These are phyloP conservation scores for Odontomyia ornata DNA, from an alignment of 2,888 invertebrate species.

Conservation along the genomic window DNA sequence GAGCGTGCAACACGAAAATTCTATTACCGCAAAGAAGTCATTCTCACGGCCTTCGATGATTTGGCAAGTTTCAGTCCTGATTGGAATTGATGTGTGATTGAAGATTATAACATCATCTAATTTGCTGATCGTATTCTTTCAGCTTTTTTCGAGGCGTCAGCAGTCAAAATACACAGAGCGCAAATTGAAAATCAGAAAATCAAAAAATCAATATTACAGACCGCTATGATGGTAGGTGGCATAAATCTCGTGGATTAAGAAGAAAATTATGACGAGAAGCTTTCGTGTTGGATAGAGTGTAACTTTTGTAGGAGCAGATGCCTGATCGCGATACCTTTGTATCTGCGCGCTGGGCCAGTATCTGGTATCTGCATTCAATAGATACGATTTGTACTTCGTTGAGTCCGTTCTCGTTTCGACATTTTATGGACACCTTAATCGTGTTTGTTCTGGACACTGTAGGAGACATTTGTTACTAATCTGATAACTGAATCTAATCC, in stretches of 20 bases:
- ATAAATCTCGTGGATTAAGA: background rate
- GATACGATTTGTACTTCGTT: background rate
- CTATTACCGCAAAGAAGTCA: conserved; percentile 16
- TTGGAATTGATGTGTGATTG: conserved; percentile 18
- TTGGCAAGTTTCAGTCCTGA: background rate
- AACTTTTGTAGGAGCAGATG: no score
- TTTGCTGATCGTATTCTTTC: conserved; percentile 29
- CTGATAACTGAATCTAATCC: conserved; percentile 6
- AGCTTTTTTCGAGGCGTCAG: background rate
- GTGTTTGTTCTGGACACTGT: conserved; percentile 7
- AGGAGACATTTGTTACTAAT: conserved; percentile 13
- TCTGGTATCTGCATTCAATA: background rate
- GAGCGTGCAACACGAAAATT: background rate
- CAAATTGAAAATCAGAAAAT: conserved; percentile 9
- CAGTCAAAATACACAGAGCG: background rate
- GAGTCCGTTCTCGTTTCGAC: background rate
- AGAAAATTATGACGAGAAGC: background rate
- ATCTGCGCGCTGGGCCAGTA: background rate
- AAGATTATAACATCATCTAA: conserved; percentile 33
- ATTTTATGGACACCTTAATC: background rate
- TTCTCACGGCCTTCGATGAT: conserved; percentile 27
- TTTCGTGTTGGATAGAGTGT: background rate
- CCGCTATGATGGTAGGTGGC: conserved; percentile 28
- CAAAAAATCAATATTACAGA: background rate
- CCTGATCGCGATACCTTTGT: background rate